Evolutionary conservation across 2,797 vertebrate species (phyloP).

Genomic region (Malurus leucopterus): DNA sequence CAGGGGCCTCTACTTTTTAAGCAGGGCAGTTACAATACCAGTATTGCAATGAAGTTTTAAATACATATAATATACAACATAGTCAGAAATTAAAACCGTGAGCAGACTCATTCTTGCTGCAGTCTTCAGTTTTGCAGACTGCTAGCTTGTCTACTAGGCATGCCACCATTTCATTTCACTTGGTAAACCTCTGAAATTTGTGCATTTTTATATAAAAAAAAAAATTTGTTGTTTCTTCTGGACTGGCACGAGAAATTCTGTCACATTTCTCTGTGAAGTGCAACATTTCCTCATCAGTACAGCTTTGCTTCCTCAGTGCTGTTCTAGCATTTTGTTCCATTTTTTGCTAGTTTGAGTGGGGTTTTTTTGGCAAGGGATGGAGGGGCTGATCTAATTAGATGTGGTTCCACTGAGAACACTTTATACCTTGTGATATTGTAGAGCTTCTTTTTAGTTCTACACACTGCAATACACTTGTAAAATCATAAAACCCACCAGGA

Average conservation of each 20-base stretch:
- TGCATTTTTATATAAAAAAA: not conserved
- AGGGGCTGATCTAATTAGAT: not conserved
- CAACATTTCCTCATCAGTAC: not conserved
- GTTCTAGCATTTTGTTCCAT: not conserved
- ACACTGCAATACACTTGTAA: not conserved
- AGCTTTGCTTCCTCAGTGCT: not conserved
- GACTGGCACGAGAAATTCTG: not conserved
- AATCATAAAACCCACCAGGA: not conserved
- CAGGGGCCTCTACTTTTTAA: not conserved
- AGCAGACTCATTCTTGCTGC: not conserved
- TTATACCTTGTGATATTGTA: not conserved
- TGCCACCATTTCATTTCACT: not conserved
- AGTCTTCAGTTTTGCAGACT: not conserved
- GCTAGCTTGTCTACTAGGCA: not conserved
- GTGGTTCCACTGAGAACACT: not conserved
- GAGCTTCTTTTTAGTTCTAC: not conserved
- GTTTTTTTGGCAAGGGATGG: not conserved
- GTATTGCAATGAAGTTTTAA: not conserved
- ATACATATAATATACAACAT: not conserved
- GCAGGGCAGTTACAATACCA: not conserved
- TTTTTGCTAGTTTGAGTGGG: not conserved
- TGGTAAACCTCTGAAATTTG: not conserved
- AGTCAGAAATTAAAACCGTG: not conserved
- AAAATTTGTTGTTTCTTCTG: not conserved
- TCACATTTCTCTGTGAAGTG: not conserved